Conservation (phyloP, 1,140 invertebrate genomes). For the Bombus picipes region DNA sequence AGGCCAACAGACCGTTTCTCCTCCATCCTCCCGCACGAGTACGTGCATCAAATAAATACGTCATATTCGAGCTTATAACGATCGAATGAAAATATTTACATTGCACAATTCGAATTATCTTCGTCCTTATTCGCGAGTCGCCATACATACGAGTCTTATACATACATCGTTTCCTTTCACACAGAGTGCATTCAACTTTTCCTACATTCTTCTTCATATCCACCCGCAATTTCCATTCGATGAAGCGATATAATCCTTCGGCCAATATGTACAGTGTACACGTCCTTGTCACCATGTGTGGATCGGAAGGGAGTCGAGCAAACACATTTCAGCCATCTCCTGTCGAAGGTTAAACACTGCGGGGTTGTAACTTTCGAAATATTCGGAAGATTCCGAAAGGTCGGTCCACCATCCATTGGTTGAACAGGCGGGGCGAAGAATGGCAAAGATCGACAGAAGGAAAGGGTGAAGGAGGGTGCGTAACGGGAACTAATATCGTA, state of each 20-base stretch:
- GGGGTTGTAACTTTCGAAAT: constrained; percentile 46
- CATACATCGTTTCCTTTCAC: too few relatives aligned
- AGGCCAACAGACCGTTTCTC: constrained; percentile 2
- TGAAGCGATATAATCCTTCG: constrained; percentile 67
- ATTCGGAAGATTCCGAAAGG: constrained; percentile 14
- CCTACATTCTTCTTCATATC: neutral
- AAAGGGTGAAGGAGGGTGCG: constrained; percentile 63
- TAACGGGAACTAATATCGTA: constrained; percentile 79
- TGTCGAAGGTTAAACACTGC: constrained; percentile 42
- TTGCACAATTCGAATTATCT: neutral
- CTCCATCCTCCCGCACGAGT: neutral
- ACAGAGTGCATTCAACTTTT: neutral
- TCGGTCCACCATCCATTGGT: neutral
- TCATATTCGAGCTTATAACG: neutral
- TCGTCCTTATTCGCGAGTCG: neutral
- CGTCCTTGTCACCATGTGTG: neutral
- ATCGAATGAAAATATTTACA: neutral
- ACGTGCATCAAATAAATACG: neutral
- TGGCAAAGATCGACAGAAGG: neutral
- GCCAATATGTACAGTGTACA: constrained; percentile 72
- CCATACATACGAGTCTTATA: rapidly evolving
- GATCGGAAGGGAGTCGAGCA: neutral
- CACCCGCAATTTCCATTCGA: constrained; percentile 52
- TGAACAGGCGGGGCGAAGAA: neutral
- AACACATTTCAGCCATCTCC: constrained; percentile 24